Evolutionary conservation across 2,888 invertebrate genomes (phyloP), one percentile per base, ranked within the genome.

Genomic region (Sturmia bella): DNA sequence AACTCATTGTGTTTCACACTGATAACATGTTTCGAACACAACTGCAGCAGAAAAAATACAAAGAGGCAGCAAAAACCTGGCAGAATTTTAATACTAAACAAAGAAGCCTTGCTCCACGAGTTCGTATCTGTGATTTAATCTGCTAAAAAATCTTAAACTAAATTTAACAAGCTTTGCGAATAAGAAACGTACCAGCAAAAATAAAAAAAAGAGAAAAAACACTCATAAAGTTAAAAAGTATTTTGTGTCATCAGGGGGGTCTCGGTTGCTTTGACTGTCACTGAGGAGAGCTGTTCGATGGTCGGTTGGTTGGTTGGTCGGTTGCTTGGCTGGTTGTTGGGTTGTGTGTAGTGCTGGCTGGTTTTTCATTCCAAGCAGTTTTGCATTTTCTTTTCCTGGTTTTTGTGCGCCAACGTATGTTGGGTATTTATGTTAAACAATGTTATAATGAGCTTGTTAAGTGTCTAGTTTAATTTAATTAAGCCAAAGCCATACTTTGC

Each of bases 391-490:
- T 64, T 50, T 74, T 39, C 37, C 12, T 15, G 7, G 5, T 19
- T 32, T 66, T 5, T 17, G 6, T 17, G 7, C 37, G 48, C 50
- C 21, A 54, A 4, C 21, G 21, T 48, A 15, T 61, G 43, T 57
- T 59, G 19, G 80, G 76, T 83, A 83, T 84, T 84, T 84, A 83
- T 84, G 79, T 78, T 84, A 54, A 80, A 83, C 80, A 84, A 74
- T 24, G 80, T 74, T 84, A 80, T 79, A 83, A 83, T 37, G 75
- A 72, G 76, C 68, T 78, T 80, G 80, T 84, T 77, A 64, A 43
- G 61, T 72, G 73, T 75, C 64, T 81, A 56, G 72, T 80, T 80
- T 76, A 69, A 66, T 72, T 76, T 68, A 66, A 63, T 76, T 61
- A 48, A 69, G 15, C 57, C 64, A 74, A 27, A 27, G 6, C 27